A percentile compares a stretch with the other conserved stretches of the same genome.
Evolutionary conservation across 2,888 invertebrate species (phyloP).

Genomic region (Andrena chrysosceles): DNA sequence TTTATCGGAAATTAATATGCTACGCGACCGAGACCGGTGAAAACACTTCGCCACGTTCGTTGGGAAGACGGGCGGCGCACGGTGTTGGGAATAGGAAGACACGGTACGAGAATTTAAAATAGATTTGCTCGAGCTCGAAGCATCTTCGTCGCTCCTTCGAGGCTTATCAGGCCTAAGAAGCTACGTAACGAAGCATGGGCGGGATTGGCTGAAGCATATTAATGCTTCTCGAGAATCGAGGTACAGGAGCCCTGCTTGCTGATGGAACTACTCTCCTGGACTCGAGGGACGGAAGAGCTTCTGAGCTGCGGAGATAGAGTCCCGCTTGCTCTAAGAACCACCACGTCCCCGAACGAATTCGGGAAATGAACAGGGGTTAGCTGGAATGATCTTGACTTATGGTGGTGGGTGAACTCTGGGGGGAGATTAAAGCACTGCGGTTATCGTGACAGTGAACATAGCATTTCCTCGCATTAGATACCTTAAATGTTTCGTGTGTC

Average conservation of each 20-base stretch:
- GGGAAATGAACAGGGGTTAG: slow-evolving; percentile 69
- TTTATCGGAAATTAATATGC: slow-evolving; percentile 78
- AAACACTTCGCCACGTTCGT: slow-evolving; percentile 58
- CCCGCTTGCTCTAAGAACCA: slow-evolving; percentile 33
- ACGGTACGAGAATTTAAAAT: slow-evolving; percentile 77
- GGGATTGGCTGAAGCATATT: slow-evolving; percentile 57
- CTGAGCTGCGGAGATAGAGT: slow-evolving; percentile 52
- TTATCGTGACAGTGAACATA: neutral
- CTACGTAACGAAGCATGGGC: slow-evolving; percentile 54
- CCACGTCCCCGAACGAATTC: slow-evolving; percentile 62
- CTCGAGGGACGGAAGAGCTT: slow-evolving; percentile 47
- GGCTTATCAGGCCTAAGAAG: slow-evolving; percentile 74
- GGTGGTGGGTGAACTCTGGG: slow-evolving; percentile 9
- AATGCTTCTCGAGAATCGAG: slow-evolving; percentile 49
- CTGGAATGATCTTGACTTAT: slow-evolving; percentile 66
- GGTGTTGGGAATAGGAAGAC: neutral
- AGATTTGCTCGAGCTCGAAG: slow-evolving; percentile 74
- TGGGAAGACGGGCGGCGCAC: slow-evolving; percentile 15
- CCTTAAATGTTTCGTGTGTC: no score
- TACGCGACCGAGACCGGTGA: slow-evolving; percentile 55
- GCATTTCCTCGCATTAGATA: neutral
- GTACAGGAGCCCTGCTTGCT: slow-evolving; percentile 5
- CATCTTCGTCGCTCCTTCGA: slow-evolving; percentile 62
- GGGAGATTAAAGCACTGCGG: slow-evolving; percentile 12
- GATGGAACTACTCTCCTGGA: slow-evolving; percentile 24